Percentiles rank a stretch among this genome's conserved stretches.
These are phyloP conservation scores for Tamias sibiricus DNA, from an alignment of 2,113 vertebrate species.

Conservation along the genomic window DNA sequence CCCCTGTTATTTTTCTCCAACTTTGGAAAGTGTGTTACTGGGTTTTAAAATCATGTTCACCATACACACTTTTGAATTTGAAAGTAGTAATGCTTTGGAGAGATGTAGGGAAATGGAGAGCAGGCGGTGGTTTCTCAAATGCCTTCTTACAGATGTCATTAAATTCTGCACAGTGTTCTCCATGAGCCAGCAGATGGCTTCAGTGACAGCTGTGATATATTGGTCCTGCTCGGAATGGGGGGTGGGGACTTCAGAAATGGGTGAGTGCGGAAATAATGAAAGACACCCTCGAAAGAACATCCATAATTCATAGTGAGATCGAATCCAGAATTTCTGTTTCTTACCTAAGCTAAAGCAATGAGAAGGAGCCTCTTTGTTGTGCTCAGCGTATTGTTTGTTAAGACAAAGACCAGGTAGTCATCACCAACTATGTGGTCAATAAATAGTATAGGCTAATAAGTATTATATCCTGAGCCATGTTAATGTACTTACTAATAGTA, in stretches of 20 bases:
- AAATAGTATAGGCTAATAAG: background rate
- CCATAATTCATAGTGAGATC: background rate
- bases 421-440: background rate
- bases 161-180: background rate
- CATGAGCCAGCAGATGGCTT: background rate
- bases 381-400: background rate
- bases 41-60: background rate
- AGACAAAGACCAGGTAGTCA: background rate
- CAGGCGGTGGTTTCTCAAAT: background rate
- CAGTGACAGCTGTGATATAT: background rate
- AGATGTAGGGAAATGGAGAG: background rate
- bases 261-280: slow-evolving; percentile 12
- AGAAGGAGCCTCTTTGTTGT: background rate
- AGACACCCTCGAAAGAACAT: background rate
- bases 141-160: background rate
- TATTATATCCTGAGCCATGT: background rate
- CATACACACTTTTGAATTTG: background rate
- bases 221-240: background rate
- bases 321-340: slow-evolving; percentile 3
- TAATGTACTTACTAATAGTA: background rate
- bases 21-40: background rate
- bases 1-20: background rate
- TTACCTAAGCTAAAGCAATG: background rate
- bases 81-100: background rate
- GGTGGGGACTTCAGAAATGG: background rate